A percentile compares a stretch with the other conserved stretches of the same genome.
Evolutionary conservation across 2,888 invertebrate genomes (phyloP).

Genomic region (Trichacis sp.): DNA sequence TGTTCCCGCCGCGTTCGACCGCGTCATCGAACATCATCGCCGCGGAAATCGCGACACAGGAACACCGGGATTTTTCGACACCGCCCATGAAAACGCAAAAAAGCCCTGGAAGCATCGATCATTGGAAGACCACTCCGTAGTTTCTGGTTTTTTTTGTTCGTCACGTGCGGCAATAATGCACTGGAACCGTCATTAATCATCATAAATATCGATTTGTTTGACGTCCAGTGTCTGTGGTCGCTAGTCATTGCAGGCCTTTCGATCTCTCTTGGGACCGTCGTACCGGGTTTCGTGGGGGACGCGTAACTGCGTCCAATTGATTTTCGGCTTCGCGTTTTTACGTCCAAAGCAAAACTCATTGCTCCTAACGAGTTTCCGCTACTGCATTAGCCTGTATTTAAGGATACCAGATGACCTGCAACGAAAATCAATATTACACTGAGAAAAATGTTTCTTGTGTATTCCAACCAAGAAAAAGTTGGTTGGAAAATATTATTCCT

Average conservation of each 20-base stretch:
- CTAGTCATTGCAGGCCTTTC: slow-evolving; percentile 42
- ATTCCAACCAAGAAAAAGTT: too few relatives aligned
- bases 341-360: too few relatives aligned
- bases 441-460: too few relatives aligned
- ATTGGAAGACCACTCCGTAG: slow-evolving; percentile 11
- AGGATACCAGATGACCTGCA: too few relatives aligned
- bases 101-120: slow-evolving; percentile 12
- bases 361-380: too few relatives aligned
- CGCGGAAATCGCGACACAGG: slow-evolving; percentile 21
- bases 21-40: slow-evolving; percentile 30
- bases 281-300: slow-evolving; percentile 28
- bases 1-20: slow-evolving; percentile 27
- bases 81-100: neutral
- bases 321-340: slow-evolving; percentile 20
- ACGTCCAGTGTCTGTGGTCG: slow-evolving; percentile 43
- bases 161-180: slow-evolving; percentile 26
- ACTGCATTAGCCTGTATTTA: too few relatives aligned
- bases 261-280: slow-evolving; percentile 33
- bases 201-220: slow-evolving; percentile 53
- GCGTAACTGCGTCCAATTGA: slow-evolving; percentile 39
- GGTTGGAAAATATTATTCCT: too few relatives aligned
- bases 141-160: slow-evolving; percentile 23
- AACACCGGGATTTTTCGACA: slow-evolving; percentile 5
- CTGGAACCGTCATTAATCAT: slow-evolving; percentile 48
- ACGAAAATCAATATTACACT: too few relatives aligned